Evolutionary conservation across 2,797 vertebrate species (phyloP).

Genomic region (Xerus rutilus): DNA sequence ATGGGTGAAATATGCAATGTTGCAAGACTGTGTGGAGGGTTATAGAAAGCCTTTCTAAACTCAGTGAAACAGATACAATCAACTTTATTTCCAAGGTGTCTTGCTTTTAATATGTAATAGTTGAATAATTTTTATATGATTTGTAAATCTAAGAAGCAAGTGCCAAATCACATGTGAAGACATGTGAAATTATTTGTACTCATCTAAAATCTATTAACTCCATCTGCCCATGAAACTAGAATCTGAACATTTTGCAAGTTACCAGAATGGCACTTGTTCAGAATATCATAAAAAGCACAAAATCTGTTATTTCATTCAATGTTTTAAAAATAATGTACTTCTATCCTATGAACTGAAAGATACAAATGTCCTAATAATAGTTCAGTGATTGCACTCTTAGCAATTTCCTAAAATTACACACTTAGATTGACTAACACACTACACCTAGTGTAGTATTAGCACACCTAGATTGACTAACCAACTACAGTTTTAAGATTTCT

Average conservation of each 20-base stretch:
- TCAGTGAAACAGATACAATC: background rate
- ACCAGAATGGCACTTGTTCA: background rate
- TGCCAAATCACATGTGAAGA: background rate
- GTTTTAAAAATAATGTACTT: background rate
- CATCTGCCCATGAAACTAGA: background rate
- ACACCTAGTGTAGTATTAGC: too few species aligned
- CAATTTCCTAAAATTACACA: constrained; percentile 18
- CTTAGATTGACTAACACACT: background rate
- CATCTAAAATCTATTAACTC: constrained; percentile 1
- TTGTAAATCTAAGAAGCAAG: constrained; percentile 32
- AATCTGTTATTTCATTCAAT: background rate
- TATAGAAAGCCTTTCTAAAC: constrained; percentile 7
- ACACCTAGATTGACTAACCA: background rate
- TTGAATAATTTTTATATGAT: constrained; percentile 35
- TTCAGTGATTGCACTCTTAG: background rate
- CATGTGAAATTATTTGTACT: background rate
- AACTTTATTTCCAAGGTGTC: constrained; percentile 27
- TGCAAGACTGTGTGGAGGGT: background rate
- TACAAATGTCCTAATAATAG: background rate
- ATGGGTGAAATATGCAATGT: background rate
- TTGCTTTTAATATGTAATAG: background rate
- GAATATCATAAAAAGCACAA: background rate
- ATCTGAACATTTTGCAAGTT: constrained; percentile 13
- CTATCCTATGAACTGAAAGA: background rate
- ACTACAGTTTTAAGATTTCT: background rate